phyloP scores from a whole-genome alignment of 2,113 vertebrate genomes.

The Ammodytes marinus region DNA sequence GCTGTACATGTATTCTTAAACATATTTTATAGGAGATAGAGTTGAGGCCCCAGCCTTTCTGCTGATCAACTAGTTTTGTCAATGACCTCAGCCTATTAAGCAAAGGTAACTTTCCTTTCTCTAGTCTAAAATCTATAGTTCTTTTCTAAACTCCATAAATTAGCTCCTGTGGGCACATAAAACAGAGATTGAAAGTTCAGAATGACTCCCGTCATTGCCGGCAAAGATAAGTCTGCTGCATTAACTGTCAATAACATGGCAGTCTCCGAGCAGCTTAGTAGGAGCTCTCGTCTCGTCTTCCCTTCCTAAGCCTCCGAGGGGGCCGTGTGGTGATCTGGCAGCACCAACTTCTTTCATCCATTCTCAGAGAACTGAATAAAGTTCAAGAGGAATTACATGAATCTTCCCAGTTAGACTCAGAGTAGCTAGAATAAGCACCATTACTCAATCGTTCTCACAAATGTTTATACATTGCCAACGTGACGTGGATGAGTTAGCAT shows the following conservation, averaged over 20 bases:
- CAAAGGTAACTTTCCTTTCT: constrained; percentile 33
- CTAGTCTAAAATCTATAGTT: constrained; percentile 24
- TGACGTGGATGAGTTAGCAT: constrained; percentile 15
- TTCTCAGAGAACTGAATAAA: constrained; percentile 72
- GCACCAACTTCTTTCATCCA: constrained; percentile 70
- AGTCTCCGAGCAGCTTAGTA: constrained; percentile 75
- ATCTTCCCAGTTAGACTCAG: constrained; percentile 65
- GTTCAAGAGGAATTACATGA: constrained; percentile 81
- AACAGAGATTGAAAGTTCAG: constrained; percentile 70
- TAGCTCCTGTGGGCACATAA: constrained; percentile 48
- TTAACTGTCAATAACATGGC: constrained; percentile 73
- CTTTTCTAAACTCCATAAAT: constrained; percentile 37
- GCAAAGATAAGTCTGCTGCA: constrained; percentile 69
- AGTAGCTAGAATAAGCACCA: constrained; percentile 48
- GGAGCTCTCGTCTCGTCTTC: constrained; percentile 66
- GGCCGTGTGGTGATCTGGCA: constrained; percentile 67
- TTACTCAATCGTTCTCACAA: constrained; percentile 50
- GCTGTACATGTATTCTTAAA: neutral
- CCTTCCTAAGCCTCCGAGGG: constrained; percentile 64
- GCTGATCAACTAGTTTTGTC: constrained; percentile 8
- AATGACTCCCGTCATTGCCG: constrained; percentile 60
- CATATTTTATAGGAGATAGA: neutral
- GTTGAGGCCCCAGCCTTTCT: neutral
- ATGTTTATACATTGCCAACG: constrained; percentile 57
- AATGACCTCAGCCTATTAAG: constrained; percentile 19